Evolutionary conservation across 2,113 vertebrate genomes (phyloP), one percentile per base, ranked within the genome.

Genomic region (Ameiurus melas): DNA sequence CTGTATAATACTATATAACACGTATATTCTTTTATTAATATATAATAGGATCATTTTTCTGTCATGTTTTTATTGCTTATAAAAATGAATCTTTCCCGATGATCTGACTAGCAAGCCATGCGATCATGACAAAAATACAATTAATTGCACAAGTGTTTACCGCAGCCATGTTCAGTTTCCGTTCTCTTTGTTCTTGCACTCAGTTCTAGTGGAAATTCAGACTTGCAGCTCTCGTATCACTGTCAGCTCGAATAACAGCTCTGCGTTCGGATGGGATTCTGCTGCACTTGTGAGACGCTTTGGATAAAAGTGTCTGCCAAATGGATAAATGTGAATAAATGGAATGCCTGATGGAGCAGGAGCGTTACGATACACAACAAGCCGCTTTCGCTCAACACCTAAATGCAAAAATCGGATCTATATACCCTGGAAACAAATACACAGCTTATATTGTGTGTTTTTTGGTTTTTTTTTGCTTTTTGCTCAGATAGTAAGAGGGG

Each of bases 201-300:
- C 57, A 80, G 55, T 83, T 83, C 60, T 14, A 60, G 36, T 68
- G 58, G 60, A 84, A 68, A 84, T 84, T 68, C 43, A 68, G 39
- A 68, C 83, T 53, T 30, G 62, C 27, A 51, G 62, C 66, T 81
- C 80, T 89, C 85, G 73, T 87, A 89, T 68, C 62, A 33, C 43
- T 84, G 83, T 84, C 83, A 84, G 83, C 83, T 84, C 83, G 51
- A 84, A 68, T 84, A 68, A 68, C 62, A 84, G 62, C 83, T 51
- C 43, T 43, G 83, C 8, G 16, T 51, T 47, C 5, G 83, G 83
- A 84, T 68, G 25, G 43, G 62, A 51, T 84, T 68, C 43, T 84
- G 83, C 43, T 4, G 39, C 43, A 84, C 22, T 62, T 47, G 78
- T 80, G 73, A 62, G 57, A 64, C n/a, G 58, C 36, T 79, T 78